Conservation (phyloP, 2,797 vertebrate genomes). For the Pampus argenteus region DNA sequence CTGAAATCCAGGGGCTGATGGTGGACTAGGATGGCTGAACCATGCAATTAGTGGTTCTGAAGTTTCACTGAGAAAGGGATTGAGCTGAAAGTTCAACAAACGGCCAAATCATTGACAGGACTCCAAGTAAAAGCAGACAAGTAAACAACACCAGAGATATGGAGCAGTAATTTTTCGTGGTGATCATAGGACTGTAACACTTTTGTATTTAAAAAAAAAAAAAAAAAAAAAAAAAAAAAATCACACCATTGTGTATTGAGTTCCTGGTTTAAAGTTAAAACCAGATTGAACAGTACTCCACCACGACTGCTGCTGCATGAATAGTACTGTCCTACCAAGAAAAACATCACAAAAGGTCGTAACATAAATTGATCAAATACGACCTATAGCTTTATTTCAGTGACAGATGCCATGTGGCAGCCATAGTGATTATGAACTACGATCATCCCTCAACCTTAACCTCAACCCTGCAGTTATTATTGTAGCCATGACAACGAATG, state of each 20-base stretch:
- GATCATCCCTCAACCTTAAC: too few relatives aligned
- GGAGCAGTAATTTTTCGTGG: not conserved
- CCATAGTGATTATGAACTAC: too few relatives aligned
- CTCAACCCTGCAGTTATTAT: too few relatives aligned
- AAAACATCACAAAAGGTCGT: too few relatives aligned
- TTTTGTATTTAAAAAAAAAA: slow-evolving; percentile 5
- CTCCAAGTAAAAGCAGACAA: not conserved
- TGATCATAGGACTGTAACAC: not conserved
- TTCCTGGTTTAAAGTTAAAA: not conserved
- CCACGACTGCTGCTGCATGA: not conserved
- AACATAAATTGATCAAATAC: too few relatives aligned
- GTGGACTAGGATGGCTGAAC: slow-evolving; percentile 38
- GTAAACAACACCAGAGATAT: slow-evolving; percentile 5
- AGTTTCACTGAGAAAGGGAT: slow-evolving; percentile 57
- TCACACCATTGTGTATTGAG: not conserved
- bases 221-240: too few relatives aligned
- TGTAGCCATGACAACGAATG: too few relatives aligned
- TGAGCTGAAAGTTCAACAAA: slow-evolving; percentile 55
- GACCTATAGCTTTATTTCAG: too few relatives aligned
- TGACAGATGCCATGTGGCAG: too few relatives aligned
- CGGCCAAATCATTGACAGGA: slow-evolving; percentile 20
- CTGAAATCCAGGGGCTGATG: slow-evolving; percentile 48
- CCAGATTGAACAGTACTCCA: not conserved
- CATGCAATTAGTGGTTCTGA: slow-evolving; percentile 71
- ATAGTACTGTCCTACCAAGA: too few relatives aligned